Percentiles rank a stretch among this genome's conserved stretches.
These are phyloP conservation scores for Archivesica marissinica DNA, from an alignment of 1,140 invertebrate species.

Conservation along the genomic window DNA sequence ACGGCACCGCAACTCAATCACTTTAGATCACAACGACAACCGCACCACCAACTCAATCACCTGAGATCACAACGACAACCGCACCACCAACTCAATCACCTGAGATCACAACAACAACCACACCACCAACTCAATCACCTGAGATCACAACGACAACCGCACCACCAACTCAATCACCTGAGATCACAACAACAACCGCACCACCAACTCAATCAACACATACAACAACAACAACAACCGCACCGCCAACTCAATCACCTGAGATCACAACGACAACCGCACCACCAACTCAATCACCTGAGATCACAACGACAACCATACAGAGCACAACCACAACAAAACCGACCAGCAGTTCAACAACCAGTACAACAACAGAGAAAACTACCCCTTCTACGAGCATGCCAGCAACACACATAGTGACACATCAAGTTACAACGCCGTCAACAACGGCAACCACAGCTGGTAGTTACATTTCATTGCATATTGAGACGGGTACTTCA, in stretches of 20 bases:
- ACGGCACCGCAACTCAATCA: neutral
- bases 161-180: neutral
- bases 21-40: neutral
- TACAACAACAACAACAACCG: neutral
- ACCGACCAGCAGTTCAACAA: neutral
- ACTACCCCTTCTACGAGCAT: constrained; percentile 8
- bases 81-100: neutral
- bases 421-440: neutral
- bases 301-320: no score
- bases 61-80: neutral
- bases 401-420: neutral
- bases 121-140: neutral
- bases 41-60: neutral
- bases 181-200: neutral
- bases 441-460: neutral
- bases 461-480: neutral
- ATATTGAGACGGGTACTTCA: no score
- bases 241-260: no score
- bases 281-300: no score
- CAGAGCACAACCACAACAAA: neutral
- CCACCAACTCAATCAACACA: neutral
- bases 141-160: neutral
- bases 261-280: no score
- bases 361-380: neutral
- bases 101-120: neutral